These are phyloP conservation scores for Danio aesculapii DNA, from an alignment of 2,797 vertebrate genomes.

Conservation along the genomic window DNA sequence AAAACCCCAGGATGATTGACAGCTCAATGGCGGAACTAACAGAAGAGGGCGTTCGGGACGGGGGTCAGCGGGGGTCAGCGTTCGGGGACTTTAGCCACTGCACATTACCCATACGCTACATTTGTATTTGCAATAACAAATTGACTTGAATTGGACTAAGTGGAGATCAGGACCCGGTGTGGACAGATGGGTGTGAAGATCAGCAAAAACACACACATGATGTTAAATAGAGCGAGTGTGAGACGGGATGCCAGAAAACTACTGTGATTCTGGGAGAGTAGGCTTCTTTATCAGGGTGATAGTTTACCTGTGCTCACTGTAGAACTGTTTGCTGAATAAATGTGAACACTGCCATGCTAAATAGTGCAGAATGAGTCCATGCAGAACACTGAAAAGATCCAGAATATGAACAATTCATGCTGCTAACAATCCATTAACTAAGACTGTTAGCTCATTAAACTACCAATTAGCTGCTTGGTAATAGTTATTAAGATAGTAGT, in stretches of 20 bases:
- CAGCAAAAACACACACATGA: conserved; percentile 29
- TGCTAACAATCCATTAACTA: too few species aligned
- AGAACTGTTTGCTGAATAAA: too few species aligned
- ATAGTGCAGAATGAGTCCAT: too few species aligned
- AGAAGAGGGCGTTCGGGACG: conserved; percentile 71
- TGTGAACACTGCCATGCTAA: too few species aligned
- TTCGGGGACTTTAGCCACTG: conserved; percentile 78
- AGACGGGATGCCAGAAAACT: not conserved
- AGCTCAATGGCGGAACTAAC: conserved; percentile 84
- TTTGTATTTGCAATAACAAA: conserved; percentile 88
- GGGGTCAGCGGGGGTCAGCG: conserved; percentile 83
- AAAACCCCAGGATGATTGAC: conserved; percentile 84
- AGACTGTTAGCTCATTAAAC: too few species aligned
- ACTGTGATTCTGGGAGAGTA: not conserved
- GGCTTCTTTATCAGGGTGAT: not conserved
- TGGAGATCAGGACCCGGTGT: conserved; percentile 81
- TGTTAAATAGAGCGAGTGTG: not conserved
- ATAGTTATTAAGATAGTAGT: too few species aligned
- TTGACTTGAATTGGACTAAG: conserved; percentile 84
- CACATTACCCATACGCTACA: conserved; percentile 85
- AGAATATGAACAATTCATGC: too few species aligned
- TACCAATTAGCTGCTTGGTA: too few species aligned
- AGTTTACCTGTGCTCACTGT: too few species aligned
- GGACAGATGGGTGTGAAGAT: conserved; percentile 41
- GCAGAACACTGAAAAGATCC: too few species aligned